Evolutionary conservation across 2,797 vertebrate genomes (phyloP), one percentile per base, ranked within the genome.

Genomic region (Selene dorsalis): DNA sequence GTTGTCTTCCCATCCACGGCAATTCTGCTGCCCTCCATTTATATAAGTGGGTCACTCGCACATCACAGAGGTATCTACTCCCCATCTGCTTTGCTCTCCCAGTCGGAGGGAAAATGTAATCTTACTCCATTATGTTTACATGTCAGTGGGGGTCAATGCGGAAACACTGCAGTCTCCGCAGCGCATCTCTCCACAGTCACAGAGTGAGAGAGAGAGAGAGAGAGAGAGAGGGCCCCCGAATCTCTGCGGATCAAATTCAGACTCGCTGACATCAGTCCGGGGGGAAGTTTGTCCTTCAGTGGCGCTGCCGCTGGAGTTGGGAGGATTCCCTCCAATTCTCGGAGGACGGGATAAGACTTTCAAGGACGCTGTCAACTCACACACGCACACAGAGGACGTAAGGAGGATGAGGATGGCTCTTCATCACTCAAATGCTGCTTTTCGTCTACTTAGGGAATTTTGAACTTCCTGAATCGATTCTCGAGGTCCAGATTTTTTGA

Each of bases 31-130:
- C 81, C 85, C 89, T 92, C 82, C 83, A 87, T 89, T 93, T 89
- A 48, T 89, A 83, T 81, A 93, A 93, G 77, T 93, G 87, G 93
- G 88, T 93, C 89, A 92, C 84, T 86, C 77, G 85, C 77, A 84
- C 85, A 91, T 92, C 79, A 90, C 69, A 92, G 84, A 84, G 67
- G 86, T 74, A 83, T 88, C 86, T 68, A 64, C 76, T 82, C 66
- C 53, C 84, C 77, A 72, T 83, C 82, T 85, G 77, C 64, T 79
- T 69, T 73, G 55, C 69, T 80, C 80, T 39, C 50, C 6, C 57
- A 16, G 75, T 75, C 66, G 17, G 45, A 41, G 76, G 66, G 82
- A 71, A 74, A 91, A 83, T 89, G 89, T 84, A 89, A 94, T 91
- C 82, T 77, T 58, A 84, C 89, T 64, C 84, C 86, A 79, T 91